These are phyloP conservation scores for Bolinopsis microptera DNA, from an alignment of 37 sponge, comb jelly and placozoan genomes.

Conservation along the genomic window DNA sequence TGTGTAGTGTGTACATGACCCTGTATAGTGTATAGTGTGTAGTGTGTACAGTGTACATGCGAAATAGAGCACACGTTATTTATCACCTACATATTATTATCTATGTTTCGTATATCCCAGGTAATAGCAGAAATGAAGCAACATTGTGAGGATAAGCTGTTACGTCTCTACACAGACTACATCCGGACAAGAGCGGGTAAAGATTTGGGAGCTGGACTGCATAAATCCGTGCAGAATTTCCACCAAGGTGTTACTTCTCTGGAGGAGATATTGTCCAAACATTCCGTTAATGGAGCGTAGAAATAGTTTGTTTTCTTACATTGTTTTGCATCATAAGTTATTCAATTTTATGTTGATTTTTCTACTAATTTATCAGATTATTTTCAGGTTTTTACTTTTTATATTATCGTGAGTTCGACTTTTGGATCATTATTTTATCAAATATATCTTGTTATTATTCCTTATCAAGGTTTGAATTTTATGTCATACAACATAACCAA, in stretches of 20 bases:
- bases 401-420: too few relatives aligned
- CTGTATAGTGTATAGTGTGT: too few relatives aligned
- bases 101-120: background rate
- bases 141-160: slow-evolving; percentile 55
- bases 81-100: background rate
- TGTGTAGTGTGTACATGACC: too few relatives aligned
- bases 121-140: background rate
- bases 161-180: slow-evolving; percentile 1
- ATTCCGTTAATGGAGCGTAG: background rate
- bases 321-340: background rate
- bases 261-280: background rate
- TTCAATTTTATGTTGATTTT: background rate
- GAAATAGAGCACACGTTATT: too few relatives aligned
- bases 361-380: background rate
- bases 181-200: slow-evolving; percentile 17
- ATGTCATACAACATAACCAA: too few relatives aligned
- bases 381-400: background rate
- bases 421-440: too few relatives aligned
- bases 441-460: too few relatives aligned
- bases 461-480: too few relatives aligned
- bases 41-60: too few relatives aligned
- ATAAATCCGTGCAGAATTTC: background rate
- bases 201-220: background rate
- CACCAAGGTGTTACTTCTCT: background rate
- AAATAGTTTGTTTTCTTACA: background rate